Evolutionary conservation across 2,113 vertebrate genomes (phyloP), one percentile per base, ranked within the genome.

Genomic region (Haemorhous mexicanus): DNA sequence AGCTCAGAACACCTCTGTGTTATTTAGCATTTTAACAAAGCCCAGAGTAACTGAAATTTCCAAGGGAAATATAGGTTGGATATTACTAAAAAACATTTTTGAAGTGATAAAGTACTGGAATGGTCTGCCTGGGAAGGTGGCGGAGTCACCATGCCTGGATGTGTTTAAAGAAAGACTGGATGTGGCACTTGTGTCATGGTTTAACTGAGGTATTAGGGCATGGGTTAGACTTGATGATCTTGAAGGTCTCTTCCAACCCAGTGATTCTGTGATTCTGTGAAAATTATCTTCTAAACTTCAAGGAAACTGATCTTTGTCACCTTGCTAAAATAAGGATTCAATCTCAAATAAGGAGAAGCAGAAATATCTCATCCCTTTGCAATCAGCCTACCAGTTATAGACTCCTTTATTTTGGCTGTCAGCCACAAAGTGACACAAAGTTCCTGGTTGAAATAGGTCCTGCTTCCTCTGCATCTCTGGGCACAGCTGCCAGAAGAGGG

Each of bases 321-420:
- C 55, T 89, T 89, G 52, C 41, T 92, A 59, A 94, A 94, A 77
- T 84, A 86, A 88, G 55, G 33, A 74, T 84, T 77, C 72, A 43
- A 2, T 90, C 82, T 94, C 39, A 76, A 88, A 39, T 70, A 73
- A 50, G 39, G 14, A 46, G 20, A 86, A 92, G 59, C 2, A 39
- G 59, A 55, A 69, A 61, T 37, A 37, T 17, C n/a, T 37, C n/a
- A 37, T 61, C 35, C 15, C 23, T 59, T 59, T 35, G 56, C 58
- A 59, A 76, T 83, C 56, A 92, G 55, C 10, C 46, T 87, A 21
- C 44, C 9, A 80, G 46, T 90, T 86, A 77, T 1, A 10, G 21
- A 66, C 33, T 86, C 37, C 19, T 16, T 88, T 39, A 49, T 35
- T 63, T 30, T 3, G 11, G 13, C 53, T 58, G 11, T 83, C 84